Base-by-base conservation (phyloP, 92 coral and sea anemone genomes). In the Porites divaricata region DNA sequence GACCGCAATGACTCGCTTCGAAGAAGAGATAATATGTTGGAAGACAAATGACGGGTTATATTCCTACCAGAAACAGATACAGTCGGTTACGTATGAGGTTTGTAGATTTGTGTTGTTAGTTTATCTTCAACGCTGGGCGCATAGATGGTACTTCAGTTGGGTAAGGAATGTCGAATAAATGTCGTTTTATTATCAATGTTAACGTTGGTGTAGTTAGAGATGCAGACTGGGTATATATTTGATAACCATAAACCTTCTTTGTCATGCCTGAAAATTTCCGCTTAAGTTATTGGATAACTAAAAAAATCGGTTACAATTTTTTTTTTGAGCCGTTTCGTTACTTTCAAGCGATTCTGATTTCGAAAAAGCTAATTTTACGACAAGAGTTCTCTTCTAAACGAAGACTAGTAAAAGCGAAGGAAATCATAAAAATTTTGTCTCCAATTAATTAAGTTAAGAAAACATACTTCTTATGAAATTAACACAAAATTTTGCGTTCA, bases 11-110 rank as follows among this genome's bases (percentile, higher is more conserved):
- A 82, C 86, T 16, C 72, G 62, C 19, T 82, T 59, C 54, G 86
- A 82, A 35, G 86, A 82, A 62, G 86, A 82, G 62, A 15, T 82
- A 6, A 49, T 82, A 10, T 82, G 86, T 2, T 82, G 86, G 86
- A 57, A 79, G 57, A 72, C 78, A 49, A 73, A 48, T 41, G 78
- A 72, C 24, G 79, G 86, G 22, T 22, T 20, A 19, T 70, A n/a
- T 12, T 82, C 69, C 10, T 82, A 56, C 41, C 86, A 82, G 53
- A 51, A 53, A 48, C 86, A 72, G 22, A 62, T 74, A 7, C 77
- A 20, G 8, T 72, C 79, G 10, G 79, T 82, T 26, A 72, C 70
- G 17, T 82, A 72, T 20, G 73, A 82, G 86, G 86, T 82, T 61
- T 21, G 86, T 82, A 61, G 28, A 58, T 61, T 28, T 9, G 6